Evolutionary conservation across 2,797 vertebrate genomes (phyloP).

Genomic region (Simalia tracyae): DNA sequence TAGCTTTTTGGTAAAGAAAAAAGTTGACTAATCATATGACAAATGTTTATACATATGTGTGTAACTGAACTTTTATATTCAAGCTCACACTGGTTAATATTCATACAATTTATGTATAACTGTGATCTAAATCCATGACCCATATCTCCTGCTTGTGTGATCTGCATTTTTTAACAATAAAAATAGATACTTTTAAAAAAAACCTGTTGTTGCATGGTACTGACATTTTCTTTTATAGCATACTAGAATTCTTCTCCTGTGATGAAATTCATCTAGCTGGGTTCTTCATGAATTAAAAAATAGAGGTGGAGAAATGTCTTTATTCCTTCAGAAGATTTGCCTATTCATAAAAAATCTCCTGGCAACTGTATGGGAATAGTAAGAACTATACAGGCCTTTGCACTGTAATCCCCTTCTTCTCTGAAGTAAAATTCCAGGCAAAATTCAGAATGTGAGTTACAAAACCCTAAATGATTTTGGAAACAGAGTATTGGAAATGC

Average conservation of each 20-base stretch:
- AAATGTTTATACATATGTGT: background rate
- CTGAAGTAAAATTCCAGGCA: background rate
- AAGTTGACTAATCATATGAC: background rate
- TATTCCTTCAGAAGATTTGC: background rate
- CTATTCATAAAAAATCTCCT: background rate
- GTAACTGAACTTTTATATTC: background rate
- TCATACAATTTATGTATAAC: background rate
- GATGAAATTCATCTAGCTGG: background rate
- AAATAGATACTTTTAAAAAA: background rate
- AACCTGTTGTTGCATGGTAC: background rate
- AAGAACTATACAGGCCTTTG: background rate
- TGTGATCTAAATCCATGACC: background rate
- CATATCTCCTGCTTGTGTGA: background rate
- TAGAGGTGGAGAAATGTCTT: background rate
- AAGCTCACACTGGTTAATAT: background rate
- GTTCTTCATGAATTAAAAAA: background rate
- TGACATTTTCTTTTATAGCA: background rate
- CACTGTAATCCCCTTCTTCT: background rate
- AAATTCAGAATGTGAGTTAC: too few species aligned
- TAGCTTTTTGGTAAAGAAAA: background rate
- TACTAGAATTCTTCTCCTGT: background rate
- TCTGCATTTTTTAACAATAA: background rate
- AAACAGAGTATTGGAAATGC: too few species aligned
- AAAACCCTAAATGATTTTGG: too few species aligned
- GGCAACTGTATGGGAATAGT: background rate